Percentiles rank a stretch among this genome's conserved stretches.
Evolutionary conservation across 92 coral and sea anemone species (phyloP).

Genomic region (Pocillopora grandis): DNA sequence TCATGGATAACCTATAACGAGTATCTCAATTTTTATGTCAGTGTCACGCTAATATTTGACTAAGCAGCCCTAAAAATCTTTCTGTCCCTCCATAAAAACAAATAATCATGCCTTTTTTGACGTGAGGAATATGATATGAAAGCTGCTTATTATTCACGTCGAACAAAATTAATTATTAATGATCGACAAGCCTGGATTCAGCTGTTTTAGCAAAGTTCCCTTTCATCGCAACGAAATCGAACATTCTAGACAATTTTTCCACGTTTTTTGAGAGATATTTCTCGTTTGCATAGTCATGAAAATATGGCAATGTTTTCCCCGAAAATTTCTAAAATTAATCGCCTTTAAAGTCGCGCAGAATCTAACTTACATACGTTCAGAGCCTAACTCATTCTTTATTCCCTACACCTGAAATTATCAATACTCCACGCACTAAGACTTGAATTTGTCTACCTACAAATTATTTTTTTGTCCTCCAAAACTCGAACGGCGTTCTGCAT

Average conservation of each 20-base stretch:
- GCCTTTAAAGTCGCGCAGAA: background rate
- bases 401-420: background rate
- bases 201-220: background rate
- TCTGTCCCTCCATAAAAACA: background rate
- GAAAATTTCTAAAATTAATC: background rate
- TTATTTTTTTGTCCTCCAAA: constrained; percentile 10
- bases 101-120: background rate
- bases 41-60: background rate
- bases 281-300: background rate
- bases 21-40: no score
- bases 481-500: background rate
- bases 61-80: background rate
- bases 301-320: background rate
- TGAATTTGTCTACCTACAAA: constrained; percentile 38
- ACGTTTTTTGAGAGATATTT: background rate
- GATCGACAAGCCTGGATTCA: background rate
- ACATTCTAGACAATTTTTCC: background rate
- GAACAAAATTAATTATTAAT: constrained; percentile 9
- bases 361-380: background rate
- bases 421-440: background rate
- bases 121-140: background rate
- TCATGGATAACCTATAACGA: no score
- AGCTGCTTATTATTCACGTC: background rate
- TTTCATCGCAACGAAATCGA: background rate
- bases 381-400: background rate